Evolutionary conservation across 2,113 vertebrate genomes (phyloP), one percentile per base, ranked within the genome.

Genomic region (Albula glossodonta): DNA sequence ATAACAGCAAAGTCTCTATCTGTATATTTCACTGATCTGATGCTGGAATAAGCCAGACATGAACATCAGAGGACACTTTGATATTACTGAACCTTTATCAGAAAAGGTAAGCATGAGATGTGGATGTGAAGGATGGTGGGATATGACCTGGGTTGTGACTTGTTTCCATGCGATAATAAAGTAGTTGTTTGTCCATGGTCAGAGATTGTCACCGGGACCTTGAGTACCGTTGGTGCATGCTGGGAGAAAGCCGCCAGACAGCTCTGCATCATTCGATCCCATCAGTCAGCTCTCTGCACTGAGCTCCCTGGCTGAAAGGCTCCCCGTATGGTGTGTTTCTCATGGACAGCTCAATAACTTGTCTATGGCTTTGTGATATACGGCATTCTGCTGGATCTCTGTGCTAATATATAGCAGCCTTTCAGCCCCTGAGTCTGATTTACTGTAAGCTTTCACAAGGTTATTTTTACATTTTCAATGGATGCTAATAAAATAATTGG

Each of bases 271-370:
- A 93, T 94, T 95, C 92, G 89, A 91, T 93, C 92, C 94, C 95
- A 95, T 96, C 95, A 93, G 95, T 96, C 96, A 95, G 93, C 92
- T 56, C 92, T 94, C 5, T 93, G 94, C 89, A 91, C 82, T 79
- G 94, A 90, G 91, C 93, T 89, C 87, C 84, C 91, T 31, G 93
- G 94, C 93, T 95, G 94, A 95, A 94, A 95, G 94, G 94, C 93
- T 95, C 94, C 94, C 95, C 94, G 91, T 94, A 94, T 94, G 93
- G 92, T 94, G 93, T 93, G 91, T 92, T 94, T 94, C 93, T 93
- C 93, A 94, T 92, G 94, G 94, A 96, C 95, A 95, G 95, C 94
- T 96, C 96, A 95, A 95, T 96, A 96, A 91, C 95, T 95, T 94
- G 95, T 96, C 95, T 95, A 92, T 94, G 93, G 92, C 91, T 92